Evolutionary conservation across 1,140 invertebrate genomes (phyloP).

Genomic region (Triops longicaudatus): DNA sequence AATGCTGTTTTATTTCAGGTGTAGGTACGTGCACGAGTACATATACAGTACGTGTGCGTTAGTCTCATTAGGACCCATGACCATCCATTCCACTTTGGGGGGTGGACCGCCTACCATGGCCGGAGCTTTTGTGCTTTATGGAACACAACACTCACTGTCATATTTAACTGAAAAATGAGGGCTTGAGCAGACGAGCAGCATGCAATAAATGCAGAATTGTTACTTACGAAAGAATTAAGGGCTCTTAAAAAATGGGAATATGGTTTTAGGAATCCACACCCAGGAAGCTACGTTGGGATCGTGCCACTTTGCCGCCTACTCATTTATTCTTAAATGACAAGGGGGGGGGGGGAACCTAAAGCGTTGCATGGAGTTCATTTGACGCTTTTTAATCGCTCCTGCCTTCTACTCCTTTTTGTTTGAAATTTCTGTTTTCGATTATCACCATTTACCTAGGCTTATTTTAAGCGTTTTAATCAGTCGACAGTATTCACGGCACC

Average conservation of each 20-base stretch:
- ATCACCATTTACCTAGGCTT: background rate
- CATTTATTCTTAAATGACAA: too few relatives aligned
- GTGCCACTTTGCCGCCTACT: background rate
- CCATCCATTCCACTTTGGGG: slow-evolving; percentile 5
- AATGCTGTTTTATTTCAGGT: background rate
- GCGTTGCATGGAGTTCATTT: too few relatives aligned
- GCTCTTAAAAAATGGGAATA: background rate
- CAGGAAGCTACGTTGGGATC: background rate
- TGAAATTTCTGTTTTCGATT: background rate
- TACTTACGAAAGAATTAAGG: background rate
- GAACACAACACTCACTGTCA: background rate
- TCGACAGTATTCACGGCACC: background rate
- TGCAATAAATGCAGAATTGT: background rate
- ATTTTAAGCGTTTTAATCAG: background rate
- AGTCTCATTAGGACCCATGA: background rate
- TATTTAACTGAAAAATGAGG: background rate
- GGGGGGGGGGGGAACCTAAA: too few relatives aligned
- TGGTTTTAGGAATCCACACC: background rate
- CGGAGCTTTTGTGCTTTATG: background rate
- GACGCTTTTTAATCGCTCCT: too few relatives aligned
- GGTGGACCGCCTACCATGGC: background rate
- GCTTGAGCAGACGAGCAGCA: background rate
- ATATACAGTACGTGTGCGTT: background rate
- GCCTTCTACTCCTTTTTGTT: background rate
- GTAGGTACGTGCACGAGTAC: background rate